Evolutionary conservation across 2,888 invertebrate genomes (phyloP), one percentile per base, ranked within the genome.

Genomic region (Lasius platythorax): DNA sequence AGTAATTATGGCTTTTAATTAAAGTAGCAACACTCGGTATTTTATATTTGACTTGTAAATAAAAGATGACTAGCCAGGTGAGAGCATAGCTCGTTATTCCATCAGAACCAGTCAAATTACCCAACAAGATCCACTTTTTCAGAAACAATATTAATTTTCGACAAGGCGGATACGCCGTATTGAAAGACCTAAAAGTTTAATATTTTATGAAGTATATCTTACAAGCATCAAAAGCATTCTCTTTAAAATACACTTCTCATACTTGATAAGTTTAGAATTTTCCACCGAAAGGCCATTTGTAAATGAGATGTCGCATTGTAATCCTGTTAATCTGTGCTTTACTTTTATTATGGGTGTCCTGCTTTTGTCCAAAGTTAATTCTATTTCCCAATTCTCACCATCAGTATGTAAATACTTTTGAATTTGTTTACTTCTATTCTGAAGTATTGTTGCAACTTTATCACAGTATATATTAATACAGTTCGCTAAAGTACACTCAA

Each of bases 221-320:
- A 53, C 18, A 53, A 53, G 0, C 23, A 30, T 8, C 18, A 46
- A 33, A 37, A 23, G 23, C 8, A 53, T 8, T 8, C 23, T 75
- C 2, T 18, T 75, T 11, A 46, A 64, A 40, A 33, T 61, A 33
- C 3, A n/a, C 8, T 81, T 23, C 46, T n/a, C 58, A 33, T 93
- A 95, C 95, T 93, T 94, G 89, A 93, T 95, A 85, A 93, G 94
- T 85, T 91, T 94, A 82, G 96, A 96, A 90, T 97, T 97, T 90
- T 96, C 96, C 4, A 96, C 96, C 33, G 96, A 96, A 28, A 97
- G 95, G 9, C 96, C 96, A 93, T 96, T 96, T 12, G 95, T 94
- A 91, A 96, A 96, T 0, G 96, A 96, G 85, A 97, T 94, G 93
- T 97, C 97, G 91, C 96, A 97, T 79, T 96, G 95, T 28, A 96